Evolutionary conservation across 2,797 vertebrate genomes (phyloP), one percentile per base, ranked within the genome.

Genomic region (Notamacropus eugenii): DNA sequence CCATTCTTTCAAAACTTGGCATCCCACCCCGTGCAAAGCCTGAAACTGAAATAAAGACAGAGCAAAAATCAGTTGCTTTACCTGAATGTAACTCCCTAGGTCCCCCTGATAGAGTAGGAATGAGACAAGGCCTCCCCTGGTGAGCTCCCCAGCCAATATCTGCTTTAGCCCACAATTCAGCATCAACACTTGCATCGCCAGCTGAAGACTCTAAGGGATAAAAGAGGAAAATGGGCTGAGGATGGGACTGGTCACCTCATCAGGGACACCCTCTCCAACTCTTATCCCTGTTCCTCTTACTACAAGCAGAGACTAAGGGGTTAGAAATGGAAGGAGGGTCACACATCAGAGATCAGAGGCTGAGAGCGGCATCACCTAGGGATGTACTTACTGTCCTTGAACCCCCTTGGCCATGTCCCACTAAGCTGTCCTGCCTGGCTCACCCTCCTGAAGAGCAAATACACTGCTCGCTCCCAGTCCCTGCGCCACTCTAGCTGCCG

Each of bases 81-180:
- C 99, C 34, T 11, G 98, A 91, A 99, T 96, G 0, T 98, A 95
- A 0, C 0, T 0, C 1, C 98, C 97, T 90, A 99, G 98, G 0
- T 99, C 97, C 62, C 98, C 99, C 98, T 99, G 99, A 98, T 99
- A 99, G 27, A 99, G 93, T 40, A 99, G 96, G 92, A 99, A 99
- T 40, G 99, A 99, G 40, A 99, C 93, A 0, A 99, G 98, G 22
- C 97, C 97, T 0, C 99, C 99, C 1, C 97, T 92, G 40, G 97
- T 99, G 96, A 99, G 97, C 91, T 97, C 98, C 0, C 99, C 98
- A 0, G 98, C 97, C 0, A 55, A 97, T 97, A 99, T 99, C 96
- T 99, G 99, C n/a, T 58, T 97, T 34, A 98, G 98, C 0, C 99
- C 99, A 0, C 97, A 97, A 40, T 97, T 94, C 95, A 99, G 97